Base-by-base conservation (phyloP, 2,888 invertebrate genomes). In the Ectemnius lituratus region DNA sequence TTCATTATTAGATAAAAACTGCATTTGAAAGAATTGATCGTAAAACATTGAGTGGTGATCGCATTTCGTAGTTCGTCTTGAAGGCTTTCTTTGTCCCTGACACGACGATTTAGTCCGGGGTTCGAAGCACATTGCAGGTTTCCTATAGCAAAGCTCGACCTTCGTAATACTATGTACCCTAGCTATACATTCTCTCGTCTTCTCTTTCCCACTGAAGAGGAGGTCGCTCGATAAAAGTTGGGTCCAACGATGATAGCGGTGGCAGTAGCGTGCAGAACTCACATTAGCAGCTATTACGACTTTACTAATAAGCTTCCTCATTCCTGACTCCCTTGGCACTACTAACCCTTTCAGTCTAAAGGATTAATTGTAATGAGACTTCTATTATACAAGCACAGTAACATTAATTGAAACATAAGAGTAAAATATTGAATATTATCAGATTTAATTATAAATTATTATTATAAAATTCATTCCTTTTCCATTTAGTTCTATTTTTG, bases 151-250 rank as follows among this genome's bases (percentile, higher is more conserved):
- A 23, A 52, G 37, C 37, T 37, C 37, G 37, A 37, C 37, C 37
- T 37, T 37, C 37, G 37, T 37, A 37, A 37, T 37, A 37, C 8
- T 37, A 37, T 37, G 28, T 37, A 3, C 28, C 28, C 28, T 37
- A 37, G 28, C 28, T 37, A 37, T 37, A 3, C 28, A 37, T 8
- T 37, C 28, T 37, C 28, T 37, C 67, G 78, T 69, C 70, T 78
- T 75, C 62, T 62, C 65, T 59, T 52, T 37, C 49, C 52, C 45
- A 46, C 37, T 8, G 58, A 57, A 67, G 72, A 67, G 72, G 18
- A 62, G 60, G 23, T 37, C 75, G 75, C 69, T 75, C 75, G 73
- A 75, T 75, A 75, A 75, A 73, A 73, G 67, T 73, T 68, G 46
- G 27, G 14, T 20, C 46, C 66, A 60, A 58, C 62, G 73, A 75